Percentiles rank a stretch among this genome's conserved stretches.
phyloP scores from a whole-genome alignment of 2,888 invertebrate genomes.

The Pollenia amentaria region DNA sequence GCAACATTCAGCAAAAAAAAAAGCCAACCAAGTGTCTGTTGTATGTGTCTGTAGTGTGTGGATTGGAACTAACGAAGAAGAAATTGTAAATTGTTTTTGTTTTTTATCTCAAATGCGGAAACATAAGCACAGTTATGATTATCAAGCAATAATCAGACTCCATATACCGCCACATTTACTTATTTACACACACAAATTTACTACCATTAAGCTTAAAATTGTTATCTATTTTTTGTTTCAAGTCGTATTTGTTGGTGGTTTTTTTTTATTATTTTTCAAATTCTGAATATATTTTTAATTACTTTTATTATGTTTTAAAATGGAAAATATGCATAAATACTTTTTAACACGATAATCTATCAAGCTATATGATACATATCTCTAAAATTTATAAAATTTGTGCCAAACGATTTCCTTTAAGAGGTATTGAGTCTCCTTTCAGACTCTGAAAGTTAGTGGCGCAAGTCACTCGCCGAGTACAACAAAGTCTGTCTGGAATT shows the following conservation, averaged over 20 bases:
- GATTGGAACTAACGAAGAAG: slow-evolving; percentile 58
- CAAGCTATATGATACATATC: too few relatives aligned
- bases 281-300: slow-evolving; percentile 40
- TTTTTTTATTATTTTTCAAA: slow-evolving; percentile 33
- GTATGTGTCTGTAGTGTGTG: slow-evolving; percentile 8
- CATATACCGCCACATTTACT: not conserved
- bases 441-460: too few relatives aligned
- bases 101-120: slow-evolving; percentile 72
- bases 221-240: not conserved
- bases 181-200: not conserved
- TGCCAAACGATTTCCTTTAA: too few relatives aligned
- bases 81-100: slow-evolving; percentile 54
- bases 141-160: slow-evolving; percentile 59
- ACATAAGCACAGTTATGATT: slow-evolving; percentile 74
- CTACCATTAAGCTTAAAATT: not conserved
- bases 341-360: not conserved
- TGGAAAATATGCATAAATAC: not conserved
- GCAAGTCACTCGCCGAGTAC: too few relatives aligned
- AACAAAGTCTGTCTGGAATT: too few relatives aligned
- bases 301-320: slow-evolving; percentile 17
- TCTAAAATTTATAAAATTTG: too few relatives aligned
- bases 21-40: slow-evolving; percentile 29
- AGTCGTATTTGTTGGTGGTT: slow-evolving; percentile 5
- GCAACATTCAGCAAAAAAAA: slow-evolving; percentile 62
- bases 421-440: too few relatives aligned